These are phyloP conservation scores for Automeris io DNA, from an alignment of 2,888 invertebrate genomes.

Conservation along the genomic window DNA sequence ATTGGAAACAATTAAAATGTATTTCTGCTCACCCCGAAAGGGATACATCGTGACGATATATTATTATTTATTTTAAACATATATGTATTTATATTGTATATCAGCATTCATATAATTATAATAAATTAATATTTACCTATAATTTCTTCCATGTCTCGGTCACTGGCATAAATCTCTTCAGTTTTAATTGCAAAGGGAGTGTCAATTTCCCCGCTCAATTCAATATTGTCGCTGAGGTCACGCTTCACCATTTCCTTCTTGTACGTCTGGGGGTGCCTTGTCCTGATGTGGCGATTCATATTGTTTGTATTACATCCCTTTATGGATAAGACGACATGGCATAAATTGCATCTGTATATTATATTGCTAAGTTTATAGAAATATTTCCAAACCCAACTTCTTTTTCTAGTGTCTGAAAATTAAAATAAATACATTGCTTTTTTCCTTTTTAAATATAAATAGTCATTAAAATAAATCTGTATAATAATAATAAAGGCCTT, in stretches of 20 bases:
- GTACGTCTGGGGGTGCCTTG: slow-evolving; percentile 49
- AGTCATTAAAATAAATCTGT: no score
- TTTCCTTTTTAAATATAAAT: no score
- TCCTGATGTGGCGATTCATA: slow-evolving; percentile 61
- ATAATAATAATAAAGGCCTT: no score
- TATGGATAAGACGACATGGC: slow-evolving; percentile 61
- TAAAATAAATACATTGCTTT: no score
- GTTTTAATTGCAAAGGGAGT: slow-evolving; percentile 36
- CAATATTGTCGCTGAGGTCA: slow-evolving; percentile 16
- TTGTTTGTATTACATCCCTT: slow-evolving; percentile 69
- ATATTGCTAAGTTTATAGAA: slow-evolving; percentile 58
- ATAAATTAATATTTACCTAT: slow-evolving; percentile 13
- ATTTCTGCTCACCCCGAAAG: no score
- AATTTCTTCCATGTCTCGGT: slow-evolving; percentile 27
- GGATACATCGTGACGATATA: no score
- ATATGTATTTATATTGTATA: no score
- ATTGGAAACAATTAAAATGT: no score
- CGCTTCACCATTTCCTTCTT: slow-evolving; percentile 40
- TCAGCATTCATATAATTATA: neutral
- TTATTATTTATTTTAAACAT: no score
- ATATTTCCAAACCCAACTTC: slow-evolving; percentile 72
- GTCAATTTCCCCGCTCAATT: slow-evolving; percentile 28
- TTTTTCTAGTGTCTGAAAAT: slow-evolving; percentile 48
- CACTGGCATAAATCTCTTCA: slow-evolving; percentile 39
- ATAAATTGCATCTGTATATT: slow-evolving; percentile 59